Base-by-base conservation (phyloP, 2,888 invertebrate species). In the Nezara viridula region DNA sequence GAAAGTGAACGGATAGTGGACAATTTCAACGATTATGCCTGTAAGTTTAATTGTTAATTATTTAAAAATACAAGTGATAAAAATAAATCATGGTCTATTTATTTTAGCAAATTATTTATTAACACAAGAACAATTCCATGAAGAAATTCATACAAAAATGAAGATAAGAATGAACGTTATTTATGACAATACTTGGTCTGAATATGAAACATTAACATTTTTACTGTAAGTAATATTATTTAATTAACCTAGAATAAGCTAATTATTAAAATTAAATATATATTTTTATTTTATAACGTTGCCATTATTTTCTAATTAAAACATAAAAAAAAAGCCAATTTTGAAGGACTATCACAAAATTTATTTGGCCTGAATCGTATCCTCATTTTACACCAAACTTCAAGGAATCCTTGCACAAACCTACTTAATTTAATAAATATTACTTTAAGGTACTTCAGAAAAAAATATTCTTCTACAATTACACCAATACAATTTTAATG, bases 181-280 rank as follows among this genome's bases (percentile, higher is more conserved):
- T 37, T 94, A 95, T 1, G 95, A 95, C 92, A 94, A 94, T 44
- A 93, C 94, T 27, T 95, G 95, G 94, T 93, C 93, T 90, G 93
- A 93, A 86, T 94, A 94, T 91, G 94, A 94, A 89, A 94, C 94
- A 19, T 93, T 94, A 91, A 94, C 94, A 92, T 94, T 95, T 91
- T 93, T 95, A 91, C 94, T 94, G 95, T 93, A 92, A 92, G 93
- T 89, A 37, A 32, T 50, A 50, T 50, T 6, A 86, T 66, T 66
- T 32, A 1, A 81, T 81, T 24, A 44, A 81, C 12, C 24, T 40
- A 44, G 19, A 44, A 81, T 44, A 40, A 81, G 32, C 16, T 44
- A 81, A 24, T 24, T 12, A 32, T 86, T n/a, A n/a, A n/a, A n/a
- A n/a, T n/a, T n/a, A n/a, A n/a, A n/a, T n/a, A n/a, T n/a, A n/a